Evolutionary conservation across 2,113 vertebrate species (phyloP), one percentile per base, ranked within the genome.

Genomic region (Lasiurus cinereus): DNA sequence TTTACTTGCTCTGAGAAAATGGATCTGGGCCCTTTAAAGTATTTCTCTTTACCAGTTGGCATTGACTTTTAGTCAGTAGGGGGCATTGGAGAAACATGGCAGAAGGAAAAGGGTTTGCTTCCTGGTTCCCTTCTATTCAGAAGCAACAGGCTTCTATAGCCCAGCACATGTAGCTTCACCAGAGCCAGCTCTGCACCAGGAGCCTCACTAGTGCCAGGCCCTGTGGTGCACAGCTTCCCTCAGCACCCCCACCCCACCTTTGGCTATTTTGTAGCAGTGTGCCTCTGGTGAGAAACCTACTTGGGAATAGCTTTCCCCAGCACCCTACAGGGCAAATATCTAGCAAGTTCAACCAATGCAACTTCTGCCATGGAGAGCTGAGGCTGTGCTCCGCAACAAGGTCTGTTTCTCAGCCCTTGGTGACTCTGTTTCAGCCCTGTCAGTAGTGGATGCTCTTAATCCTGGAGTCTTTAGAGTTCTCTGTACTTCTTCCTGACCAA

Each of bases 1-100:
- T 70, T 70, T 77, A 70, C 46, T 36, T 39, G 14, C 66, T 96
- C 52, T 89, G 50, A 69, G 48, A 82, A 74, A 86, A 91, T 86
- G 18, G 21, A 83, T 74, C 86, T 86, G 86, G 73, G 33, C 62
- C 82, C 72, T 66, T 66, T 92, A 70, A 88, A 83, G 69, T 80
- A 78, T 56, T 78, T 92, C 43, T 72, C 33, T 66, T 91, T 93
- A 33, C 50, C 56, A 52, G 1, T 4, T 56, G 54, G 36, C 54
- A 70, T 19, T 52, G 39, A 62, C 5, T 8, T 50, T 46, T 91
- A 64, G 46, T 90, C 91, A 67, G 69, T 54, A 73, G 54, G 29
- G 24, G 74, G 5, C 15, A 15, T 21, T 52, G 48, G 59, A 91
- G 83, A 96, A 67, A 77, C 27, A 8, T 46, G 67, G 43, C 12